Evolutionary conservation across 2,797 vertebrate species (phyloP).

Genomic region (Microctenopoma lineatum): DNA sequence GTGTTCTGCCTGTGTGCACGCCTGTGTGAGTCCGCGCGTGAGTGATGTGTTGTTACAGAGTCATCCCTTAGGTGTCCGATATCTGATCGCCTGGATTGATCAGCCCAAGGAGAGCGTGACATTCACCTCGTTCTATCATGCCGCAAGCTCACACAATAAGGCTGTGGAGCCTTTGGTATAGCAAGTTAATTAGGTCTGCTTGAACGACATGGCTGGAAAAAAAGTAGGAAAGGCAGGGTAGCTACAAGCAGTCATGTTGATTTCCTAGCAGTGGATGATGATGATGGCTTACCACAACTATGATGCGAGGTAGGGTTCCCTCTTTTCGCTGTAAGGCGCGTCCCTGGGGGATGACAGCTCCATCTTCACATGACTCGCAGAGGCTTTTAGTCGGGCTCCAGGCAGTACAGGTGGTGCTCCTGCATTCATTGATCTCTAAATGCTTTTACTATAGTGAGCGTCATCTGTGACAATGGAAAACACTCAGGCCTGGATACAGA

Average conservation of each 20-base stretch:
- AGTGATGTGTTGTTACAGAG: slow-evolving; percentile 58
- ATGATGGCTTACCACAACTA: slow-evolving; percentile 29
- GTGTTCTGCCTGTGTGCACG: slow-evolving; percentile 26
- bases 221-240: slow-evolving; percentile 6
- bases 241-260: slow-evolving; percentile 42
- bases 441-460: slow-evolving; percentile 55
- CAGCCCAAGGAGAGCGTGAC: slow-evolving; percentile 82
- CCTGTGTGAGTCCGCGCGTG: slow-evolving; percentile 21
- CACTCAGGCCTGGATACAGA: slow-evolving; percentile 38
- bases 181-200: slow-evolving; percentile 69
- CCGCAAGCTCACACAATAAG: slow-evolving; percentile 54
- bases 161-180: slow-evolving; percentile 50
- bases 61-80: slow-evolving; percentile 80
- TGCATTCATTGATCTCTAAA: slow-evolving; percentile 65
- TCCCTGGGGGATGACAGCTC: slow-evolving; percentile 57
- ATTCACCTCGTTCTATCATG: slow-evolving; percentile 72
- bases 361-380: slow-evolving; percentile 53
- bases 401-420: slow-evolving; percentile 66
- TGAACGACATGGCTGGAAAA: slow-evolving; percentile 24
- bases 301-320: slow-evolving; percentile 33
- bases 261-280: slow-evolving; percentile 48
- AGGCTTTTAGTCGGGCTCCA: slow-evolving; percentile 73
- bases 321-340: slow-evolving; percentile 38
- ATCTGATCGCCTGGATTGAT: slow-evolving; percentile 84
- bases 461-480: slow-evolving; percentile 49